Evolutionary conservation across 37 sponge, comb jelly and placozoan species (phyloP), one percentile per base, ranked within the genome.

Genomic region (Petrosia ficiformis): DNA sequence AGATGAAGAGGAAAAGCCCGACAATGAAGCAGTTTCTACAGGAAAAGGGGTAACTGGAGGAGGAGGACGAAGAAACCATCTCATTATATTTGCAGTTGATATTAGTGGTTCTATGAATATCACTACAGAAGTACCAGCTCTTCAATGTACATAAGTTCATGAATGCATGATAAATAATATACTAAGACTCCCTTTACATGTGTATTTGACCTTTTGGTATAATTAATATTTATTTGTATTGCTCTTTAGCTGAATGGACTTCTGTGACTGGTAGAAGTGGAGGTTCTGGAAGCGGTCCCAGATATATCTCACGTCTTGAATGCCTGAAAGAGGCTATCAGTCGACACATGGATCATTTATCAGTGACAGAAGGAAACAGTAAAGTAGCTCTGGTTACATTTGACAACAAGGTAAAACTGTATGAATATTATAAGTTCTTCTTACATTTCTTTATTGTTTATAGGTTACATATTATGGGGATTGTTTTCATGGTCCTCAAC

Each of bases 61-160:
- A 52, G 44, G 41, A 3, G 57, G 77, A 5, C 34, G 63, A 16
- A 78, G 65, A 25, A 82, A 82, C 54, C 70, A 74, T 22, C 28
- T 92, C 73, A 82, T 96, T 36, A 83, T 92, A 10, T 96, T 89
- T 82, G 93, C 89, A 21, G 78, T 96, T 33, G 96, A 96, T 67
- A 67, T 92, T 43, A 92, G 93, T 80, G 90, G 93, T 0, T 92
- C 93, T 3, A 96, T 96, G 96, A 73, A 72, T 30, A 52, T 42
- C 71, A 92, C 93, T 31, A 83, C 77, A 24, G 77, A 89, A 34
- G 86, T 96, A 0, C 93, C 93, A 44, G 82, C 71, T 0, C 85
- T 96, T 3, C 96, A 96, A 83, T 89, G 93, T 92, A 39, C 4
- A 64, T 8, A 35, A 19, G 14, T 48, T 48, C 8, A 48, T 48